These are phyloP conservation scores for Tychaedon coryphoeus DNA, from an alignment of 2,113 vertebrate genomes.

Conservation along the genomic window DNA sequence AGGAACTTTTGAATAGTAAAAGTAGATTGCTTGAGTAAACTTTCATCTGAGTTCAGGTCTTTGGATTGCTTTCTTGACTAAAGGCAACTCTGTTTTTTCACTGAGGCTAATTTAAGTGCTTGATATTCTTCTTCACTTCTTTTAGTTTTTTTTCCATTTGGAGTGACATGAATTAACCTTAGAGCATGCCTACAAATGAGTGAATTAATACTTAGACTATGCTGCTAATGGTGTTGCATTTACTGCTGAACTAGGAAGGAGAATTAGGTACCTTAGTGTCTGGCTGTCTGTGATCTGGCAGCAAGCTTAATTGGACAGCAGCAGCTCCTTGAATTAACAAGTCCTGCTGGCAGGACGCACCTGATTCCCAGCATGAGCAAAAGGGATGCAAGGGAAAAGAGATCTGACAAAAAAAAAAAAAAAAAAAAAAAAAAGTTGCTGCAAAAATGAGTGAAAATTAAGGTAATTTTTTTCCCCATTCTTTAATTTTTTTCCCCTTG, in stretches of 20 bases:
- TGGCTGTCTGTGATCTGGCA: conserved; percentile 4
- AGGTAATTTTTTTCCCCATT: neutral
- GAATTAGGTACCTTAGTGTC: neutral
- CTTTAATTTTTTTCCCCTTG: neutral
- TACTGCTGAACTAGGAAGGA: neutral
- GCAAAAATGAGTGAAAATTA: neutral
- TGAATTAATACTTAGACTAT: neutral
- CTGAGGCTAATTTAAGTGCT: neutral
- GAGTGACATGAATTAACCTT: neutral
- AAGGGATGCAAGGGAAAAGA: neutral
- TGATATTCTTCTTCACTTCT: neutral
- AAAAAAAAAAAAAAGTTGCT: neutral
- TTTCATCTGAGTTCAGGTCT: neutral
- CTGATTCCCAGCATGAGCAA: neutral
- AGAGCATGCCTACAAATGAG: neutral
- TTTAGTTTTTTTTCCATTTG: neutral
- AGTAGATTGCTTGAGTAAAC: neutral
- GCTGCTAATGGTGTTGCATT: neutral
- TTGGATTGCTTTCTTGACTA: neutral
- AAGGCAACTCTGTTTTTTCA: neutral
- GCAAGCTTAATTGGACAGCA: conserved; percentile 23
- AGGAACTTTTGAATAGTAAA: neutral
- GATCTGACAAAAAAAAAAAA: neutral
- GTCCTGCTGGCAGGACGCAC: neutral
- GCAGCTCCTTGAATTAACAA: conserved; percentile 1